Base-by-base conservation (phyloP, 1,140 invertebrate species). In the Ceratosolen solmsi region DNA sequence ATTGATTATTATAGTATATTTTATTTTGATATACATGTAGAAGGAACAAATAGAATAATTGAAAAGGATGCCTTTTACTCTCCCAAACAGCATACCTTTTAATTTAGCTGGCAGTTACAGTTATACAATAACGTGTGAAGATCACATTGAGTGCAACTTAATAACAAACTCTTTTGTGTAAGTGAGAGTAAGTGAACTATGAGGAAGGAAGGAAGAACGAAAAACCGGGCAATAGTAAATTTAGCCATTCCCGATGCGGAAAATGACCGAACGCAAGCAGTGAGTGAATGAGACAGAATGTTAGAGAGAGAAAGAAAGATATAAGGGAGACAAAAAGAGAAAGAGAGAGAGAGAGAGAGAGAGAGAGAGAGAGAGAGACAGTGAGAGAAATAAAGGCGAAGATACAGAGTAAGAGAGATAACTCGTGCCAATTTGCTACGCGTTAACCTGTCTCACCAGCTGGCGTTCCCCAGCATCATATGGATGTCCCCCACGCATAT, bases 341-440 rank as follows among this genome's bases (percentile, higher is more conserved):
- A 17, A 70, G 70, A 71, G 2, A 33, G 56, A 68, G 36, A 60
- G 56, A 38, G 27, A 49, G 71, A 51, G 38, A 36, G 73, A 83
- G n/a, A n/a, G n/a, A 54, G 51, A 51, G 73, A 27, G 68, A 22
- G 41, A 60, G 22, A 41, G 54, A 33, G n/a, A 41, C 36, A 56
- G 49, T 9, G 60, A 63, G 36, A 70, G 22, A 70, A 1, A 41
- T n/a, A n/a, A n/a, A n/a, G n/a, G n/a, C n/a, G n/a, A 17, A 70
- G 70, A 71, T 0, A 33, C 38, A 68, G 36, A 60, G 56, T 36
- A 20, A 49, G 71, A 51, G 38, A 36, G 73, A 83, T 74, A 80
- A 84, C 63, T 84, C 80, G 81, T 85, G 83, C 85, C 86, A 87
- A 87, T 88, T 88, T 87, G 84, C 83, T 84, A 86, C 82, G 86